Evolutionary conservation across 1,140 invertebrate species (phyloP).

Genomic region (Lysiphlebus fabarum): DNA sequence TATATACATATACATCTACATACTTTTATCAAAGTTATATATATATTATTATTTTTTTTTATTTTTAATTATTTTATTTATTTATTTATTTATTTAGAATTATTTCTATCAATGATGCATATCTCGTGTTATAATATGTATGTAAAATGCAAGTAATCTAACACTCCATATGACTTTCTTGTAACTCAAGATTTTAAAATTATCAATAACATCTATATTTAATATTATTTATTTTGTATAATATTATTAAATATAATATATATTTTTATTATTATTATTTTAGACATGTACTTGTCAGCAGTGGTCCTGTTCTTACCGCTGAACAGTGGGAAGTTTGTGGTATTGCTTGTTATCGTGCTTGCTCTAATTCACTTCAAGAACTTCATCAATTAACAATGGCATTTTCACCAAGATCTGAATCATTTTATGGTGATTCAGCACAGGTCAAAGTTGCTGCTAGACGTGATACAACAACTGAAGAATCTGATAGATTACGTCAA

Average conservation of each 20-base stretch:
- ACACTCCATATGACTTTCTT: slow-evolving; percentile 17
- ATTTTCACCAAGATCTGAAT: slow-evolving; percentile 84
- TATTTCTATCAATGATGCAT: background rate
- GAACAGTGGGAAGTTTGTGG: slow-evolving; percentile 84
- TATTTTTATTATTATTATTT: slow-evolving; percentile 2
- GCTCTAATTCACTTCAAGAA: slow-evolving; percentile 77
- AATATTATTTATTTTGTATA: background rate
- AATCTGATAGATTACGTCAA: slow-evolving; percentile 77
- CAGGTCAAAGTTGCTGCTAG: slow-evolving; percentile 90
- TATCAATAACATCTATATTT: no score
- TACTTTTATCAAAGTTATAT: background rate
- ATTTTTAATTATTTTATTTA: background rate
- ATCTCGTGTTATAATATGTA: no score
- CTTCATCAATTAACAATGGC: slow-evolving; percentile 81
- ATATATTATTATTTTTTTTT: background rate
- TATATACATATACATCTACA: no score
- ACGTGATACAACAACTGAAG: slow-evolving; percentile 76
- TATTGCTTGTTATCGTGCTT: slow-evolving; percentile 74
- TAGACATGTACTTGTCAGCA: slow-evolving; percentile 80
- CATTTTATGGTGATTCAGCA: slow-evolving; percentile 88
- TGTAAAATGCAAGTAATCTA: background rate
- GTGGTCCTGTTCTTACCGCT: slow-evolving; percentile 73
- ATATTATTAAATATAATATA: background rate
- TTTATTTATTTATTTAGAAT: slow-evolving; percentile 8
- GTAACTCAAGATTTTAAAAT: slow-evolving; percentile 1